Conservation (phyloP, 1,140 invertebrate genomes). For the Araneus ventricosus region DNA sequence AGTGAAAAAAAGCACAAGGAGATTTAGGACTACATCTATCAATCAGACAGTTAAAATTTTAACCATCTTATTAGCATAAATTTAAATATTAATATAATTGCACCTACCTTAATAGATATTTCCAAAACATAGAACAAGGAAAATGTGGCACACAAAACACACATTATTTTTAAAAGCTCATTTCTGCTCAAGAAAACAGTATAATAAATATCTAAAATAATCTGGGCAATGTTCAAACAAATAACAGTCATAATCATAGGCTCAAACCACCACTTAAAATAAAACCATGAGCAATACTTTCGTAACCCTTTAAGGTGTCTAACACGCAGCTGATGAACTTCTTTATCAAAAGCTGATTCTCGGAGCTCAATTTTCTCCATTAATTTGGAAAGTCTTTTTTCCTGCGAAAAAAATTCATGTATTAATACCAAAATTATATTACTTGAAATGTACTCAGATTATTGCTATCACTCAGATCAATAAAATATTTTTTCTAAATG, state of each 20-base stretch:
- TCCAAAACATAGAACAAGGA: slow-evolving; percentile 12
- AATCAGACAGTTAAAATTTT: not conserved
- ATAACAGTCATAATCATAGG: slow-evolving; percentile 11
- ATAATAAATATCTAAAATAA: not conserved
- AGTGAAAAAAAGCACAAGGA: not conserved
- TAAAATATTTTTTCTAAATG: too few relatives aligned
- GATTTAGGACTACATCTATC: not conserved
- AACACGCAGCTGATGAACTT: not conserved
- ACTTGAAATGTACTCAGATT: too few relatives aligned
- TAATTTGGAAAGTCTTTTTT: not conserved
- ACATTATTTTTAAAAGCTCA: not conserved
- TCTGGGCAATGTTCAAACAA: not conserved
- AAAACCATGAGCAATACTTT: not conserved
- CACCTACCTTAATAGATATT: slow-evolving; percentile 21
- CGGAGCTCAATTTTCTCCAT: not conserved
- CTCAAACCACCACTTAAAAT: slow-evolving; percentile 52
- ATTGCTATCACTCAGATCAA: too few relatives aligned
- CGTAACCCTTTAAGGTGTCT: not conserved
- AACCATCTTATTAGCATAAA: not conserved
- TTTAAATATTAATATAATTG: not conserved
- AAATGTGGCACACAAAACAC: not conserved
- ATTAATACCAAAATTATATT: too few relatives aligned
- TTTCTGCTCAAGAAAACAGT: not conserved
- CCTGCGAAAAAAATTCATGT: not conserved
- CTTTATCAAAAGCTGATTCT: not conserved